These are phyloP conservation scores for Formicarius rufipectus DNA, from an alignment of 2,113 vertebrate species.

Conservation along the genomic window DNA sequence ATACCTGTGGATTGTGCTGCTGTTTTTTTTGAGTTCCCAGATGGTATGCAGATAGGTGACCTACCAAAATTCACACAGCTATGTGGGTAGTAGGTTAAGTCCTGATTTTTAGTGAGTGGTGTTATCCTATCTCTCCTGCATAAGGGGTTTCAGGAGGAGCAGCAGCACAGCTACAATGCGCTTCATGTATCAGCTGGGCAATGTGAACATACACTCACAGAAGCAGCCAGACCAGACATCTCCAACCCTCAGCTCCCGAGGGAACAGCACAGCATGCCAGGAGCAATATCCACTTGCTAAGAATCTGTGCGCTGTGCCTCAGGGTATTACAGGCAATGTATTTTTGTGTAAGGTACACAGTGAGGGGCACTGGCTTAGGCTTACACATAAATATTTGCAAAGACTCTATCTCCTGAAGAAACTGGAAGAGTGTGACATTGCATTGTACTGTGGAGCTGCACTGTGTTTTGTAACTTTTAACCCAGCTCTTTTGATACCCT, in stretches of 20 bases:
- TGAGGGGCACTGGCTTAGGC: not conserved
- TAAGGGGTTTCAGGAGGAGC: not conserved
- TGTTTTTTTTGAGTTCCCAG: not conserved
- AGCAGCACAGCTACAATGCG: not conserved
- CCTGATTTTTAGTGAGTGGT: not conserved
- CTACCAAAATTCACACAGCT: not conserved
- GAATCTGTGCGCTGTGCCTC: not conserved
- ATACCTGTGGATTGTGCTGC: not conserved
- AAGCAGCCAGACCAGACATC: not conserved
- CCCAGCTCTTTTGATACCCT: not conserved
- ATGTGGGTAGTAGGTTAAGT: not conserved
- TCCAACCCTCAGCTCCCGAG: not conserved
- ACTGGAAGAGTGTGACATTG: not conserved
- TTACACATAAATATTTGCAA: not conserved
- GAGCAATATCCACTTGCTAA: not conserved
- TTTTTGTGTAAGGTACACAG: not conserved
- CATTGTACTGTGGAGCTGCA: not conserved
- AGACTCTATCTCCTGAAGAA: not conserved
- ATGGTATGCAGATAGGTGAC: not conserved
- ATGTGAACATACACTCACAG: rapidly evolving
- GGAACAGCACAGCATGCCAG: not conserved
- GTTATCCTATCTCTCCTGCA: not conserved
- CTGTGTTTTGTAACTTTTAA: not conserved
- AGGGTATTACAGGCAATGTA: not conserved
- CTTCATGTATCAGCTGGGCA: not conserved